Evolutionary conservation across 2,797 vertebrate species (phyloP), one percentile per base, ranked within the genome.

Genomic region (Eleutherodactylus coqui): DNA sequence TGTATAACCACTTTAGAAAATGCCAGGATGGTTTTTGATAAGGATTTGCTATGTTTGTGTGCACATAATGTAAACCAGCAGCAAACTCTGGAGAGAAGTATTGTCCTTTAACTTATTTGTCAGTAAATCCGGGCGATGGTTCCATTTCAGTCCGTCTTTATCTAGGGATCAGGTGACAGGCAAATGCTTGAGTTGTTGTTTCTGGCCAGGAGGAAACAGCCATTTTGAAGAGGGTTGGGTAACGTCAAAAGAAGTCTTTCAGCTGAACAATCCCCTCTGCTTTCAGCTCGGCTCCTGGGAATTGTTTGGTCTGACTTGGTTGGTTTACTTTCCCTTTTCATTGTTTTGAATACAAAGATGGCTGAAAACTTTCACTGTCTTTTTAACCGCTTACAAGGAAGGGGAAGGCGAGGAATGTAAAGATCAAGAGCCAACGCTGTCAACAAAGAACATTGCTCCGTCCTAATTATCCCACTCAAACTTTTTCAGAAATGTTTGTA

Each of bases 231-330:
- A 62, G 67, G 70, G 89, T 89, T 80, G 88, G 85, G 84, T 58
- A 73, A 81, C 82, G 91, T 89, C 90, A 91, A 91, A 88, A 89
- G 64, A 89, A 87, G 87, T 89, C 91, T 91, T 91, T 92, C 88
- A 88, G 89, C 84, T 89, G 89, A 91, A 85, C 90, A 67, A 92
- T 91, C 92, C 90, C 90, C 88, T 89, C 85, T 88, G 89, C 88
- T 89, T 88, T 92, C 89, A 85, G 87, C 85, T 87, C 87, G 88
- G 89, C 89, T 84, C 91, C 90, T 77, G 88, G 90, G 83, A 88
- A 90, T 91, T 92, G 89, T 90, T 92, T 92, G 90, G 88, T 89
- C 88, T 92, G 80, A 89, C 87, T 92, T 90, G 89, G 13, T 89
- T 90, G 89, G 87, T 77, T 88, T 90, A 88, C 88, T 90, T 90